Evolutionary conservation across 2,888 invertebrate species (phyloP).

Genomic region (Drosophila kuntzei): DNA sequence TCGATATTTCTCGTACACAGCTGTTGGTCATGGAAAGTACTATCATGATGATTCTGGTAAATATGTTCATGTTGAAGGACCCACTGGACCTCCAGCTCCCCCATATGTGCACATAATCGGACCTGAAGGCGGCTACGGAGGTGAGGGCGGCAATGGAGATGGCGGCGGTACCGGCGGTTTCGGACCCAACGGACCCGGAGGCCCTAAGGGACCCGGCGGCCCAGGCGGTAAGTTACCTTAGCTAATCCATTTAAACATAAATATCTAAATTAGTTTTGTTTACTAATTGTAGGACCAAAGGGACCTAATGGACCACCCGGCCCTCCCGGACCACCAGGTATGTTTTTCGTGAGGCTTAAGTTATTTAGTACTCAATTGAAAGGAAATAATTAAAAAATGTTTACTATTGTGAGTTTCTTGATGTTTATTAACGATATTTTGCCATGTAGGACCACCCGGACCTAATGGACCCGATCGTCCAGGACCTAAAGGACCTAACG

Average conservation of each 20-base stretch:
- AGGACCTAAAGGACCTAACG: conserved; percentile 47
- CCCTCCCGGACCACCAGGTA: conserved; percentile 78
- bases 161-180: conserved; percentile 78
- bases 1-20: conserved; percentile 39
- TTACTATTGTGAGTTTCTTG: background rate
- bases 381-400: too few relatives aligned
- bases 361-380: too few relatives aligned
- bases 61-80: conserved; percentile 84
- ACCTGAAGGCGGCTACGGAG: conserved; percentile 82
- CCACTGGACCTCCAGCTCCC: conserved; percentile 84
- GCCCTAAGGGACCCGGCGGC: conserved; percentile 79
- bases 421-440: conserved; percentile 3
- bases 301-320: conserved; percentile 82
- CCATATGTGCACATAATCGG: conserved; percentile 83
- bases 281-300: conserved; percentile 55
- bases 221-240: conserved; percentile 71
- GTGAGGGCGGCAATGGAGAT: conserved; percentile 77
- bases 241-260: accelerated
- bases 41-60: conserved; percentile 84
- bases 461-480: conserved; percentile 49
- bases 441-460: conserved; percentile 48
- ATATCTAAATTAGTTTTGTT: too few relatives aligned
- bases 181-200: conserved; percentile 77
- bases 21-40: conserved; percentile 78
- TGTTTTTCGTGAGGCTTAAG: too few relatives aligned